Percentiles rank a stretch among this genome's conserved stretches.
These are phyloP conservation scores for Percina caprodes DNA, from an alignment of 2,113 vertebrate genomes.

Conservation along the genomic window DNA sequence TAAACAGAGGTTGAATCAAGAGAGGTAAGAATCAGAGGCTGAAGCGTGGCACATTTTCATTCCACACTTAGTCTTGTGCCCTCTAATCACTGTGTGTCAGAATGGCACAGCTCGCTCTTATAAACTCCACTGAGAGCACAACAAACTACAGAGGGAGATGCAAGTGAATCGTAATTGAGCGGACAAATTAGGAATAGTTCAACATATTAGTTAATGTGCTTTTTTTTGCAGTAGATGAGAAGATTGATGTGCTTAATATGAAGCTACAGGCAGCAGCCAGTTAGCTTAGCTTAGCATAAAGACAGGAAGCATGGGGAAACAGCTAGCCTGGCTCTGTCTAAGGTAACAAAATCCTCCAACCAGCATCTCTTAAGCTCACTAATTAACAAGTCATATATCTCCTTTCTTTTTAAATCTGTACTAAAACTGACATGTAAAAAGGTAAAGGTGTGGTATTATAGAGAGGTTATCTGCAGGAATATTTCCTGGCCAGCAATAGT, in stretches of 20 bases:
- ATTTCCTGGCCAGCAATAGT: not conserved
- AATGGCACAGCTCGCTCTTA: conserved; percentile 46
- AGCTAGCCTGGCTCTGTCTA: not conserved
- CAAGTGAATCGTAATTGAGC: not conserved
- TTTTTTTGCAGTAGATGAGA: too few relatives aligned
- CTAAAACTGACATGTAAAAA: not conserved
- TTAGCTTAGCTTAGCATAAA: too few relatives aligned
- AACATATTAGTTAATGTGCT: not conserved
- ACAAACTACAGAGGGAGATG: not conserved
- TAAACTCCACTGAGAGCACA: not conserved
- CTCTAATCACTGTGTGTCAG: conserved; percentile 39
- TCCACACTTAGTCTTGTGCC: conserved; percentile 4
- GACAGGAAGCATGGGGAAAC: too few relatives aligned
- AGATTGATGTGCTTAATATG: not conserved
- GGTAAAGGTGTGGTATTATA: too few relatives aligned
- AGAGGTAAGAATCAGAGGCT: conserved; percentile 20
- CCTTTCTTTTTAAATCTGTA: too few relatives aligned
- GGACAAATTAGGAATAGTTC: not conserved
- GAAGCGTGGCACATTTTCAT: conserved; percentile 38
- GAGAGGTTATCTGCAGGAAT: not conserved
- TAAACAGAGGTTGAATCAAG: conserved; percentile 14
- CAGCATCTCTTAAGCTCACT: not conserved
- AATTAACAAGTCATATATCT: not conserved
- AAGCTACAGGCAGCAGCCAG: too few relatives aligned
- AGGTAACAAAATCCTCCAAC: not conserved